phyloP scores from a whole-genome alignment of 2,888 invertebrate species.

The Melikaiella ostensackeni region DNA sequence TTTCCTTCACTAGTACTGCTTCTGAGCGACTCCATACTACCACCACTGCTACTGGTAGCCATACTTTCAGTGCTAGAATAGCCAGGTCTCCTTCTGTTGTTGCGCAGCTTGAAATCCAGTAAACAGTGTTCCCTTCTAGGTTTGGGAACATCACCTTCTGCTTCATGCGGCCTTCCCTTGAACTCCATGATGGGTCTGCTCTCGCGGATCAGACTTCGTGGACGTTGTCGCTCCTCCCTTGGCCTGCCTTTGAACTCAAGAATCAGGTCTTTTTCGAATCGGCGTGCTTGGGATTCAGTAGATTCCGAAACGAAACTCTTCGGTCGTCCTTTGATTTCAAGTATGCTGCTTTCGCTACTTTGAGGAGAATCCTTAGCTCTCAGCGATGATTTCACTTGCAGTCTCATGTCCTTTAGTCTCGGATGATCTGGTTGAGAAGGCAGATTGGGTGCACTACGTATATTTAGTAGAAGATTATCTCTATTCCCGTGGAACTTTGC shows the following conservation, averaged over 20 bases:
- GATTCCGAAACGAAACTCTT: slow-evolving; percentile 76
- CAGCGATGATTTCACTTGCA: slow-evolving; percentile 85
- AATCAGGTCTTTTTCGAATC: slow-evolving; percentile 80
- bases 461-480: slow-evolving; percentile 83
- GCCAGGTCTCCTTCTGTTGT: slow-evolving; percentile 80
- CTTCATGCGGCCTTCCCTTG: slow-evolving; percentile 82
- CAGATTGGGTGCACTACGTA: slow-evolving; percentile 88
- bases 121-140: slow-evolving; percentile 78
- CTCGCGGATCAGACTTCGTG: slow-evolving; percentile 72
- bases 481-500: slow-evolving; percentile 85
- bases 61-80: slow-evolving; percentile 92
- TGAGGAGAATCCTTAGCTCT: slow-evolving; percentile 82
- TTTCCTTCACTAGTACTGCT: slow-evolving; percentile 94
- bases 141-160: slow-evolving; percentile 64
- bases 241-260: slow-evolving; percentile 85
- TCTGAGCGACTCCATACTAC: slow-evolving; percentile 91
- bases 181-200: slow-evolving; percentile 85
- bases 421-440: slow-evolving; percentile 83
- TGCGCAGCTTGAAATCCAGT: slow-evolving; percentile 81
- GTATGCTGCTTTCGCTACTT: slow-evolving; percentile 82
- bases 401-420: slow-evolving; percentile 85
- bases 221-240: slow-evolving; percentile 73
- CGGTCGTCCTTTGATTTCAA: slow-evolving; percentile 79
- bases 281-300: slow-evolving; percentile 78
- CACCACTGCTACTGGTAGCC: slow-evolving; percentile 91